phyloP scores from a whole-genome alignment of 2,113 vertebrate species.

The Cathartes aura region DNA sequence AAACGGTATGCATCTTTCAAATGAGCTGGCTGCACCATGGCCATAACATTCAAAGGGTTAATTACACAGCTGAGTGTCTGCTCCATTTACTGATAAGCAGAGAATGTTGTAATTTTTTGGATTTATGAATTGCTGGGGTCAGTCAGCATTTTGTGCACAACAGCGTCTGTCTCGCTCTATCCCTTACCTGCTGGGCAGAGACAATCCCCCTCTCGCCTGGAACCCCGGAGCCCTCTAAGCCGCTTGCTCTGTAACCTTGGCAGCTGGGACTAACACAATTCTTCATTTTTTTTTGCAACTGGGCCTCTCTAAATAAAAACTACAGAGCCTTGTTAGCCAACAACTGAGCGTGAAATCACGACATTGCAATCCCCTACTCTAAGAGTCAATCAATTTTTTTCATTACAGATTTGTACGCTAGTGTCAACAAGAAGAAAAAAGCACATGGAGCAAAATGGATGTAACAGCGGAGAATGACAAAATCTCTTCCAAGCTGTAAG shows the following conservation, averaged over 20 bases:
- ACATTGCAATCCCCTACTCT: conserved; percentile 63
- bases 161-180: conserved; percentile 68
- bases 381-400: conserved; percentile 76
- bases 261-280: conserved; percentile 71
- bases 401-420: conserved; percentile 61
- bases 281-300: conserved; percentile 52
- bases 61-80: conserved; percentile 39
- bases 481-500: not conserved
- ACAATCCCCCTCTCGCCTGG: conserved; percentile 76
- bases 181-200: conserved; percentile 79
- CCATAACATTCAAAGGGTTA: conserved; percentile 56
- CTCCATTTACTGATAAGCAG: conserved; percentile 59
- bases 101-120: conserved; percentile 70
- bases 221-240: conserved; percentile 71
- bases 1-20: not conserved
- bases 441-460: not conserved
- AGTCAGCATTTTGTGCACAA: conserved; percentile 70
- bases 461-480: not conserved
- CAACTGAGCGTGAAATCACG: conserved; percentile 81
- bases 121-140: conserved; percentile 74
- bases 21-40: not conserved
- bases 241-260: conserved; percentile 69
- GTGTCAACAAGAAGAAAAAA: conserved; percentile 38
- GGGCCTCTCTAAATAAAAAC: conserved; percentile 76
- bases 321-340: conserved; percentile 78